Conservation (phyloP, 2,113 vertebrate genomes). For the Coregonus clupeaformis region DNA sequence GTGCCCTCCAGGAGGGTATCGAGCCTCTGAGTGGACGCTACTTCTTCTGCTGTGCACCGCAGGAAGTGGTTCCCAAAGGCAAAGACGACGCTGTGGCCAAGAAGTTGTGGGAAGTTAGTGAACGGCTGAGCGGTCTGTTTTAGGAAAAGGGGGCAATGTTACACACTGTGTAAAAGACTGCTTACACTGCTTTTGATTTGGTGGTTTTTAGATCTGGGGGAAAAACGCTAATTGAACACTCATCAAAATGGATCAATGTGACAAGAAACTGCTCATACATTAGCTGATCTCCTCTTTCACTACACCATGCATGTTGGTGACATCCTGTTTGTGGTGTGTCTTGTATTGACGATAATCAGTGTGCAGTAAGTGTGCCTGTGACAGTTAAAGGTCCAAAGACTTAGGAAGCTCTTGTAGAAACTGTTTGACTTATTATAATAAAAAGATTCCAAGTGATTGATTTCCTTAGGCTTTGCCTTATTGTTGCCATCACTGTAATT, state of each 20-base stretch:
- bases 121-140: constrained; percentile 55
- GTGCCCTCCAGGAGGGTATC: constrained; percentile 64
- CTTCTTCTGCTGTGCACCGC: constrained; percentile 60
- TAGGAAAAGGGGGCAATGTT: not conserved
- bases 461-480: not conserved
- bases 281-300: not conserved
- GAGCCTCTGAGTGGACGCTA: constrained; percentile 66
- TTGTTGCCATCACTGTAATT: not conserved
- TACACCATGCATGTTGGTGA: not conserved
- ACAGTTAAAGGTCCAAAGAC: not conserved
- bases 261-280: not conserved
- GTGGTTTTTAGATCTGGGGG: not conserved
- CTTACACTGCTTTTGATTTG: not conserved
- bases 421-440: not conserved
- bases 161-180: not conserved
- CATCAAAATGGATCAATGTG: not conserved
- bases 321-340: not conserved
- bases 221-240: not conserved
- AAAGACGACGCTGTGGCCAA: constrained; percentile 50
- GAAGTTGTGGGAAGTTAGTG: constrained; percentile 69
- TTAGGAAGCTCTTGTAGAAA: not conserved
- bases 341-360: not conserved
- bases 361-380: not conserved
- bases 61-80: constrained; percentile 46
- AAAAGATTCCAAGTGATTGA: not conserved